Percentiles rank a stretch among this genome's conserved stretches.
Conservation (phyloP, 1,140 invertebrate species). For the Nephotettix cincticeps region DNA sequence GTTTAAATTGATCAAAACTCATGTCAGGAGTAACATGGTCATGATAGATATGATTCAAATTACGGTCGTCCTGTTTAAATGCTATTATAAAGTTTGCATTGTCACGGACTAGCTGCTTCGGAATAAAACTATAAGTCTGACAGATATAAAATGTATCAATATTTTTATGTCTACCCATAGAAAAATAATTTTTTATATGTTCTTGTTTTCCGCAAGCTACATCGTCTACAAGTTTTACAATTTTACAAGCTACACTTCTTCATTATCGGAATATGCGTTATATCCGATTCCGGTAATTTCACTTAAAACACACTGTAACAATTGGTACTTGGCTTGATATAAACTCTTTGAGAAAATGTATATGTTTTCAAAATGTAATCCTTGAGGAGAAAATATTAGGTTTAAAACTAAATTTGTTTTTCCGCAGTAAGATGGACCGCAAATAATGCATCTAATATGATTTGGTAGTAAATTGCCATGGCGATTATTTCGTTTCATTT, state of each 20-base stretch:
- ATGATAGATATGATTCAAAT: slow-evolving; percentile 48
- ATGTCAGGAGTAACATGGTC: slow-evolving; percentile 46
- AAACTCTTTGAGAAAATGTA: slow-evolving; percentile 41
- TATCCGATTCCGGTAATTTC: neutral
- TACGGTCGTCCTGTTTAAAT: slow-evolving; percentile 47
- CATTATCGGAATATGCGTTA: slow-evolving; percentile 6
- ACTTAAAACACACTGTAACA: slow-evolving; percentile 1
- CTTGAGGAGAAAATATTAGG: slow-evolving; percentile 43
- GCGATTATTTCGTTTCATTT: too few relatives aligned
- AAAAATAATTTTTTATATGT: slow-evolving; percentile 41
- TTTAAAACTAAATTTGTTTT: slow-evolving; percentile 44
- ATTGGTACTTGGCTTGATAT: slow-evolving; percentile 40
- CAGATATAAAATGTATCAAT: slow-evolving; percentile 47
- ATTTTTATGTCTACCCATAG: slow-evolving; percentile 44
- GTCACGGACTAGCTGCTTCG: slow-evolving; percentile 46
- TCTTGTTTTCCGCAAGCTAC: too few relatives aligned
- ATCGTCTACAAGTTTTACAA: too few relatives aligned
- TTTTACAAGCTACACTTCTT: too few relatives aligned
- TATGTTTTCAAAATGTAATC: slow-evolving; percentile 44
- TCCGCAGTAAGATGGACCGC: slow-evolving; percentile 32
- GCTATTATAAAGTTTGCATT: slow-evolving; percentile 46
- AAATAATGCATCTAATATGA: neutral
- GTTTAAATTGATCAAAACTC: slow-evolving; percentile 39
- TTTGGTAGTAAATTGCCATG: too few relatives aligned
- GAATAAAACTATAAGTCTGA: slow-evolving; percentile 45